These are phyloP conservation scores for Caenorhabditis virilis DNA, from an alignment of 2,888 invertebrate species.

Conservation along the genomic window DNA sequence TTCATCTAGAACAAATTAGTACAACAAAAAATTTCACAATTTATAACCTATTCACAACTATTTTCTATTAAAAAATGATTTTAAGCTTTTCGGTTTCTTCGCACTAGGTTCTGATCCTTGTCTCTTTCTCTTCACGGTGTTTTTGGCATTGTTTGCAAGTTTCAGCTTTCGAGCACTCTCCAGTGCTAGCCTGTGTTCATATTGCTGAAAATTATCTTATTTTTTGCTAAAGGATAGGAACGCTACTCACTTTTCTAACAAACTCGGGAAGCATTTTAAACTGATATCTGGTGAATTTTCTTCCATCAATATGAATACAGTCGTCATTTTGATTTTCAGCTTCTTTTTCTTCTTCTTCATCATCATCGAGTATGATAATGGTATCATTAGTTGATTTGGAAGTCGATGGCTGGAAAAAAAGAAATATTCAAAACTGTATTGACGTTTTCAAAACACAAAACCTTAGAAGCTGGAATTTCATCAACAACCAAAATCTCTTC, in stretches of 20 bases:
- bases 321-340: slow-evolving; percentile 2
- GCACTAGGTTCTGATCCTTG: not conserved
- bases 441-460: too few relatives aligned
- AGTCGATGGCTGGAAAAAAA: too few relatives aligned
- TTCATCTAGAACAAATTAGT: too few relatives aligned
- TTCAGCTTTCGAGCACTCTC: slow-evolving; percentile 22
- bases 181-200: slow-evolving; percentile 30
- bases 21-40: too few relatives aligned
- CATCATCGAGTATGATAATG: slow-evolving; percentile 7
- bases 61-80: slow-evolving; percentile 21
- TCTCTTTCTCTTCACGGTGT: not conserved
- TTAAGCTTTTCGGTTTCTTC: slow-evolving; percentile 8
- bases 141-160: not conserved
- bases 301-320: slow-evolving; percentile 14
- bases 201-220: slow-evolving; percentile 29
- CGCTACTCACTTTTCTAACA: slow-evolving; percentile 4
- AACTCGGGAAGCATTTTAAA: slow-evolving; percentile 1
- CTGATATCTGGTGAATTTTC: not conserved
- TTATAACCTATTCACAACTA: too few relatives aligned
- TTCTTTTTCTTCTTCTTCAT: slow-evolving; percentile 5
- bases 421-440: too few relatives aligned
- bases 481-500: slow-evolving; percentile 2
- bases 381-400: slow-evolving; percentile 4
- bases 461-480: slow-evolving; percentile 7
- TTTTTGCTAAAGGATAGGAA: not conserved